Percentiles rank a stretch among this genome's conserved stretches.
phyloP scores from a whole-genome alignment of 2,888 invertebrate species.

The Orthosia gothica region DNA sequence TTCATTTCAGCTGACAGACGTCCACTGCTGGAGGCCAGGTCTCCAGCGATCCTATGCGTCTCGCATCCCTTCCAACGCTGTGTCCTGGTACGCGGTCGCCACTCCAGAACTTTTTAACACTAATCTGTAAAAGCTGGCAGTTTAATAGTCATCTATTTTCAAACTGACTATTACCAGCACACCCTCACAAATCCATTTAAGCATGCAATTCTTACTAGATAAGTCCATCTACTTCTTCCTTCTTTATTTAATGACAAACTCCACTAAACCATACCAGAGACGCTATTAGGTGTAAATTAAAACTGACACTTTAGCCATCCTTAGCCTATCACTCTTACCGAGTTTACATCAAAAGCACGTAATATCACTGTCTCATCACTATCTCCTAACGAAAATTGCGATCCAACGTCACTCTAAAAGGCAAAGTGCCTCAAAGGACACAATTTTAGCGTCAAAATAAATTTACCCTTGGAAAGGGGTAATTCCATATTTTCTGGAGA shows the following conservation, averaged over 20 bases:
- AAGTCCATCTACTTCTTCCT: too few species aligned
- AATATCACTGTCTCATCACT: slow-evolving; percentile 32
- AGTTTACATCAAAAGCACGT: slow-evolving; percentile 53
- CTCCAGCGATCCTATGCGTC: too few species aligned
- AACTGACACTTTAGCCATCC: slow-evolving; percentile 15
- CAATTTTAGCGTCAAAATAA: slow-evolving; percentile 56
- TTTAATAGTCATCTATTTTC: too few species aligned
- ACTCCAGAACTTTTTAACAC: too few species aligned
- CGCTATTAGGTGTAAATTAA: slow-evolving; percentile 25
- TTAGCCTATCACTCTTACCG: slow-evolving; percentile 30
- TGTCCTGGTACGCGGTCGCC: too few species aligned
- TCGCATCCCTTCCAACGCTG: too few species aligned
- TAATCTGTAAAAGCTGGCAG: too few species aligned
- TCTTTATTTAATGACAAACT: neutral
- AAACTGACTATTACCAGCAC: too few species aligned
- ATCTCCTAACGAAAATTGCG: slow-evolving; percentile 57
- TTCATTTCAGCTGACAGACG: too few species aligned
- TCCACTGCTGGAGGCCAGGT: too few species aligned
- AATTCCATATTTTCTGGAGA: slow-evolving; percentile 68
- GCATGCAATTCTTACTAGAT: too few species aligned
- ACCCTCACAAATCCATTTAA: too few species aligned
- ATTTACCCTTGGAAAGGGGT: slow-evolving; percentile 56
- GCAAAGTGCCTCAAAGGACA: slow-evolving; percentile 53
- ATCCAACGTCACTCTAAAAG: slow-evolving; percentile 43
- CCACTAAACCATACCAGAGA: neutral